These are phyloP conservation scores for Rhinogobio ventralis DNA, from an alignment of 2,797 vertebrate genomes.

Conservation along the genomic window DNA sequence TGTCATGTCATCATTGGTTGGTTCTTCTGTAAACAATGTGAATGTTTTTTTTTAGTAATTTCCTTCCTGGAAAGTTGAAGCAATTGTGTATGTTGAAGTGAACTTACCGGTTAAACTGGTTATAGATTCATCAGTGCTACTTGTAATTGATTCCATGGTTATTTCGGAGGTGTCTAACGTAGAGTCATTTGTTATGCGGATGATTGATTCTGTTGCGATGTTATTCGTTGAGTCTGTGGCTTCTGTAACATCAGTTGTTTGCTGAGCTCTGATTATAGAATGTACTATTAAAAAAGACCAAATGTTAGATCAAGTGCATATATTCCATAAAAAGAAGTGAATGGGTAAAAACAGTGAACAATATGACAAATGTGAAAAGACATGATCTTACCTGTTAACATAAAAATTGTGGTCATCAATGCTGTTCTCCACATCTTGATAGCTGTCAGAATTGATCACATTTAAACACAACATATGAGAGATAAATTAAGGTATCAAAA, in stretches of 20 bases:
- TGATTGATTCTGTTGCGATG: neutral
- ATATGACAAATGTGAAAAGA: neutral
- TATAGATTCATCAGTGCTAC: neutral
- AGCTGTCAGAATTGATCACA: neutral
- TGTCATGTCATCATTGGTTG: neutral
- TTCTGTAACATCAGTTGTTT: neutral
- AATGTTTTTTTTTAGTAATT: neutral
- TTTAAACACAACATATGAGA: neutral
- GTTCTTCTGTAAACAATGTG: neutral
- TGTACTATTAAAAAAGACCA: neutral
- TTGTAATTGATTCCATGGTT: neutral
- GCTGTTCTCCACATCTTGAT: conserved; percentile 17
- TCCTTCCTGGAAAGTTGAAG: neutral
- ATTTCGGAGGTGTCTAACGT: neutral
- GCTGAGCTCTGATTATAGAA: neutral
- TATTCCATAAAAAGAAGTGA: neutral
- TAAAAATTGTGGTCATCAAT: neutral
- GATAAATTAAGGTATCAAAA: neutral
- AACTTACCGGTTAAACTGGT: neutral
- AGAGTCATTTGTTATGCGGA: neutral
- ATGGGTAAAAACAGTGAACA: neutral
- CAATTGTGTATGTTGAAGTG: neutral
- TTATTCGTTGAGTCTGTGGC: neutral
- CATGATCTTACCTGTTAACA: conserved; percentile 9
- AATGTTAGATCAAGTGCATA: neutral